Conservation (phyloP, 2,797 vertebrate genomes). For the Oceanodroma leucorhoa region DNA sequence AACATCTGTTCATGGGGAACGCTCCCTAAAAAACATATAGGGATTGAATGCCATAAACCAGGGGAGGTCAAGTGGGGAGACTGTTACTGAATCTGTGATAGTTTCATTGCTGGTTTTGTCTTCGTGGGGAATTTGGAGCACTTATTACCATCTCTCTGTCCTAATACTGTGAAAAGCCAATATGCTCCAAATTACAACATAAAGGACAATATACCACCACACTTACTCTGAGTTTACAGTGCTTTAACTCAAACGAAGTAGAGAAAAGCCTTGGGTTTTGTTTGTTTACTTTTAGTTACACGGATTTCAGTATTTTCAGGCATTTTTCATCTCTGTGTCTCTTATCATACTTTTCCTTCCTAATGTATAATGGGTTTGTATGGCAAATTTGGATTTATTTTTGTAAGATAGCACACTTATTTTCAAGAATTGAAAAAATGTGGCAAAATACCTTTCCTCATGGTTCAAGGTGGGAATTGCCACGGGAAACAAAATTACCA, state of each 20-base stretch:
- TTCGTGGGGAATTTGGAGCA: background rate
- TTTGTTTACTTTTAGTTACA: background rate
- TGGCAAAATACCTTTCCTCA: background rate
- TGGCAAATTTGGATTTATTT: background rate
- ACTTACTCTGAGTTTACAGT: background rate
- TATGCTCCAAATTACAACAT: background rate
- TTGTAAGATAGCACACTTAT: background rate
- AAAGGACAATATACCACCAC: background rate
- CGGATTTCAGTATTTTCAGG: background rate
- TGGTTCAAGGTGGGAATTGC: background rate
- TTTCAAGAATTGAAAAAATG: background rate
- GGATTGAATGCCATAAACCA: background rate
- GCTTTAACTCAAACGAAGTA: background rate
- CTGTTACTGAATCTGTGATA: background rate
- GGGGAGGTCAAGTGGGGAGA: rapidly evolving
- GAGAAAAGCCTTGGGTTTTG: background rate
- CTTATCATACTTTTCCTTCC: background rate
- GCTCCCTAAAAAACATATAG: background rate
- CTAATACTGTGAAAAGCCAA: background rate
- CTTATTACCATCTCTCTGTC: background rate
- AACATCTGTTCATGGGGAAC: background rate
- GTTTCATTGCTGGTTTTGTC: background rate
- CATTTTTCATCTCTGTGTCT: background rate
- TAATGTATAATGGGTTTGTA: background rate
- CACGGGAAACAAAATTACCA: background rate